Base-by-base conservation (phyloP, 2,113 vertebrate species). In the Tragelaphus scriptus region DNA sequence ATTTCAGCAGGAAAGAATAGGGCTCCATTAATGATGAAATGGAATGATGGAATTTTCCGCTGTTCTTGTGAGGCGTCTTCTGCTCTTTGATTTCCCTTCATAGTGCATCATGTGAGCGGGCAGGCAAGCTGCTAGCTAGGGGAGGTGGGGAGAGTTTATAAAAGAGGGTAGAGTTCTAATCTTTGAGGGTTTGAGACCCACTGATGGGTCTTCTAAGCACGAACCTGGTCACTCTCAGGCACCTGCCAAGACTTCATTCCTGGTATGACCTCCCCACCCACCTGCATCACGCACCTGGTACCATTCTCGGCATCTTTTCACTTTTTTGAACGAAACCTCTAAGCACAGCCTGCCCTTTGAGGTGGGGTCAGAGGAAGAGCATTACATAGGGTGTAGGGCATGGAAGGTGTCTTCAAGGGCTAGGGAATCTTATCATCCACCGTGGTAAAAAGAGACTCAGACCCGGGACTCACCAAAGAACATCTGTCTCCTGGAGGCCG, bases 391-490 rank as follows among this genome's bases (percentile, higher is more conserved):
- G 7, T 13, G 36, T 77, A 77, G 12, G 36, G 23, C 12, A 40
- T 7, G 21, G 26, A 15, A 58, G 49, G 8, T 68, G 8, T 86
- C 85, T 68, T 85, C 25, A 87, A 87, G 61, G 23, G 58, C 65
- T 63, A 12, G 59, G 40, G 80, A 5, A 68, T 16, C n/a, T 75
- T 65, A 49, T 55, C 47, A 75, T 5, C 55, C 47, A 77, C 92
- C 5, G 6, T 13, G 17, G 16, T n/a, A 63, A 36, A 94, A 36
- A 94, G 28, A 81, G 65, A 71, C 17, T 75, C 58, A 71, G 59
- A 81, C 28, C 77, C 6, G 23, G 58, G 61, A 97, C 99, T 99
- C 98, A 99, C 99, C 99, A 59, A 99, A 99, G 98, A 99, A 99
- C 0, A 99, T 98, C 97, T 99, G 98, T 97, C 97, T 99, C 97